Percentiles rank a stretch among this genome's conserved stretches.
Conservation (phyloP, 2,113 vertebrate species). For the Platysternon megacephalum region DNA sequence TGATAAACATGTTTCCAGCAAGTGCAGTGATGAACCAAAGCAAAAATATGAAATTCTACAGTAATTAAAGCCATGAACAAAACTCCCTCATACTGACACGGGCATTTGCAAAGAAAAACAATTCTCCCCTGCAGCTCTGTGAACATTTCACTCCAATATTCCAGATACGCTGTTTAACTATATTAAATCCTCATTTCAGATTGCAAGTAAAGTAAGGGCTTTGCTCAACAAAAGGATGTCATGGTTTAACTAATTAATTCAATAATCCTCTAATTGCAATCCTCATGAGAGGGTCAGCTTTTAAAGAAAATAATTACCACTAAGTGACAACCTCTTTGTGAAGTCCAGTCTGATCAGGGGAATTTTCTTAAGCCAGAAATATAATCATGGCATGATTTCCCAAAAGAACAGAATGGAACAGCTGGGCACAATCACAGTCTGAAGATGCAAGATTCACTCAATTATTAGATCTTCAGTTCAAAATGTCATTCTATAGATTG, state of each 20-base stretch:
- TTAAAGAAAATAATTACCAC: slow-evolving; percentile 65
- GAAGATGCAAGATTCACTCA: slow-evolving; percentile 14
- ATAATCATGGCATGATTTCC: slow-evolving; percentile 62
- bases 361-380: slow-evolving; percentile 64
- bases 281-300: slow-evolving; percentile 56
- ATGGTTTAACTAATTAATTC: slow-evolving; percentile 73
- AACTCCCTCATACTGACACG: not conserved
- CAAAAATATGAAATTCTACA: not conserved
- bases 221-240: slow-evolving; percentile 64
- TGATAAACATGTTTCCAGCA: not conserved
- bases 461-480: not conserved
- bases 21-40: not conserved
- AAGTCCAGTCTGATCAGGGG: slow-evolving; percentile 52
- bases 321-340: slow-evolving; percentile 69
- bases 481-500: not conserved
- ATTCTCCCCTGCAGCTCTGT: not conserved
- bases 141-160: not conserved
- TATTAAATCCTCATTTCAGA: slow-evolving; percentile 50
- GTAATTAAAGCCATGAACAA: not conserved
- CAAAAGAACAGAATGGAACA: slow-evolving; percentile 33
- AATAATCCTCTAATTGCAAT: slow-evolving; percentile 66
- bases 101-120: not conserved
- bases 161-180: not conserved
- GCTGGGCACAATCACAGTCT: slow-evolving; percentile 32
- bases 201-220: slow-evolving; percentile 31